Base-by-base conservation (phyloP, 2,113 vertebrate genomes). In the Oreotrochilus melanogaster region DNA sequence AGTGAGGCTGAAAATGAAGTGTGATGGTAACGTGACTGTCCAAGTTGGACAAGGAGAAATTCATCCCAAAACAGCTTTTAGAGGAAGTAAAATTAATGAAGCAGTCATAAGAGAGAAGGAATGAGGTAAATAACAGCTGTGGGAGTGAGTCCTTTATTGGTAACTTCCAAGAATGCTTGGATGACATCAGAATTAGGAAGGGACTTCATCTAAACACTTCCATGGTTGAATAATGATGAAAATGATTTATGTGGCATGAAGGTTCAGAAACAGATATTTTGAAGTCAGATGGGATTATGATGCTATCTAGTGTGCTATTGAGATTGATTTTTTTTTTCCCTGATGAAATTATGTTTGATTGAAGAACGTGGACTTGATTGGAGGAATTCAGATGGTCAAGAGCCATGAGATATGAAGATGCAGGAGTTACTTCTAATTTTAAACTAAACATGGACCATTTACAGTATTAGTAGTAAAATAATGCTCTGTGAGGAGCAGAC, bases 1-100 rank as follows among this genome's bases (percentile, higher is more conserved):
- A 9, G 5, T 12, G 13, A 61, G 4, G 6, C 0, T 73, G 58
- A 66, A 76, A 87, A 21, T 18, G 14, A 39, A 72, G 18, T 17
- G 50, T 42, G 47, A n/a, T 21, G 18, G 31, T 17, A 42, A 13
- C 0, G 0, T 18, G 37, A 25, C 22, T 24, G 18, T 56, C 31
- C 50, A 25, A 23, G 21, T 1, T 70, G 50, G 30, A 66, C 30
- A 45, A 35, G 22, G 56, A 65, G 78, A 65, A 78, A 87, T 74
- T n/a, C 9, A 27, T 13, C 60, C 60, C 33, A 37, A 16, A 57
- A 45, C 22, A 84, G 4, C 17, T 33, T 3, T 31, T 47, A 45
- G 9, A 23, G 51, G 18, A 50, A 25, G 50, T 4, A 39, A 69
- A 79, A 72, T 48, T 22, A 82, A 8, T 8, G 14, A 61, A 74